Percentiles rank a stretch among this genome's conserved stretches.
Evolutionary conservation across 2,888 invertebrate species (phyloP).

Genomic region (Spodoptera littoralis): DNA sequence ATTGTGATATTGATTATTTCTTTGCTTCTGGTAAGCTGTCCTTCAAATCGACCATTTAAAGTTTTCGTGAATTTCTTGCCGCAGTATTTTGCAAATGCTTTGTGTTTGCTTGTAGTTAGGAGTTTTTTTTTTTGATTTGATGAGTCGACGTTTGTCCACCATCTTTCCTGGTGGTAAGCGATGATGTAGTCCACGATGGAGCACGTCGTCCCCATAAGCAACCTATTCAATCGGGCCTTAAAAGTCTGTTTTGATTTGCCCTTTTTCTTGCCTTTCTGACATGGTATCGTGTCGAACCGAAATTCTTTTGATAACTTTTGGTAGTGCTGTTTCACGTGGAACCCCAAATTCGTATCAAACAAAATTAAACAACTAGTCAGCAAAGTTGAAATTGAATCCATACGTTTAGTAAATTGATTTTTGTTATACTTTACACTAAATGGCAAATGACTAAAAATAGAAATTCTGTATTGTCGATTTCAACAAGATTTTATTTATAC

Average conservation of each 20-base stretch:
- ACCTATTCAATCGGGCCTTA: no score
- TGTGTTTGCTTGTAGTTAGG: constrained; percentile 77
- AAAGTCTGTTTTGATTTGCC: constrained; percentile 28
- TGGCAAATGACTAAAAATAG: no score
- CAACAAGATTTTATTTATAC: no score
- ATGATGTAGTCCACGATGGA: no score
- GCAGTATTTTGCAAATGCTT: constrained; percentile 73
- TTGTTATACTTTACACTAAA: no score
- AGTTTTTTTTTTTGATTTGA: constrained; percentile 57
- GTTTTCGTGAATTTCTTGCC: constrained; percentile 75
- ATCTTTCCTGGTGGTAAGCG: no score
- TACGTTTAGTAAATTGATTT: no score
- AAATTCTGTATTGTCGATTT: no score
- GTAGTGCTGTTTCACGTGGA: neutral
- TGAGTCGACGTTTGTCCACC: no score
- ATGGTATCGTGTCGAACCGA: constrained; percentile 79
- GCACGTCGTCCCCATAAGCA: no score
- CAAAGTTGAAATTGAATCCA: no score
- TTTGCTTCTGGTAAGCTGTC: constrained; percentile 79
- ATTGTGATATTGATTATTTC: constrained; percentile 1
- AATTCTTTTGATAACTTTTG: constrained; percentile 91
- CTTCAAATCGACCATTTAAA: constrained; percentile 82
- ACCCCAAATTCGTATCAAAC: constrained; percentile 15
- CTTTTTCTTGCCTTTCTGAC: constrained; percentile 54
- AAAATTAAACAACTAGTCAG: no score